phyloP scores from a whole-genome alignment of 2,888 invertebrate genomes.

The Apamea monoglypha region DNA sequence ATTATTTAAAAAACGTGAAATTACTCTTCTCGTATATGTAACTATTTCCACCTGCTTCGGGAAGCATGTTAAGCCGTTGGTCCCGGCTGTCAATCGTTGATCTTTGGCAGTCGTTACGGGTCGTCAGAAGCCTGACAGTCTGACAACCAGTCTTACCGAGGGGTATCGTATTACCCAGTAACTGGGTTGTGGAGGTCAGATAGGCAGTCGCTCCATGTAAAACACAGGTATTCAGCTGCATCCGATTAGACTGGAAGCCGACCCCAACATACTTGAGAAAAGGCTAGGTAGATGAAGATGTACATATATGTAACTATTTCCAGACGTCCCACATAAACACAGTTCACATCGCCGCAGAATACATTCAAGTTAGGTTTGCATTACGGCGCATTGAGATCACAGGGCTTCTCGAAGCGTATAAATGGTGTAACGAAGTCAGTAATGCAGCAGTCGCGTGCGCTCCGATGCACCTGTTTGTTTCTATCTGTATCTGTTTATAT shows the following conservation, averaged over 20 bases:
- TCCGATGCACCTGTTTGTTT: conserved; percentile 48
- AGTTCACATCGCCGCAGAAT: conserved; percentile 4
- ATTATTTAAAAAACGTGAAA: not conserved
- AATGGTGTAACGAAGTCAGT: conserved; percentile 70
- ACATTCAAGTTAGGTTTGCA: conserved; percentile 22
- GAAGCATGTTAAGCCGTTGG: no score
- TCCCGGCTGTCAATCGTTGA: no score
- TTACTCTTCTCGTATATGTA: not conserved
- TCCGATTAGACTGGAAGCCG: no score
- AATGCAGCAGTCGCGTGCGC: conserved; percentile 58
- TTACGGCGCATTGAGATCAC: conserved; percentile 41
- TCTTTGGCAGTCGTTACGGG: no score
- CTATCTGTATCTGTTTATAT: conserved; percentile 21
- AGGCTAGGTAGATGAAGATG: no score
- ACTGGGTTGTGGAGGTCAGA: no score
- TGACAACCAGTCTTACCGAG: no score
- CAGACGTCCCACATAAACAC: not conserved
- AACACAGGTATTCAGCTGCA: no score
- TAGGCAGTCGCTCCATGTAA: no score
- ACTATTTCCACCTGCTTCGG: not conserved
- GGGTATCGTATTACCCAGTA: no score
- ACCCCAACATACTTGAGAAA: no score
- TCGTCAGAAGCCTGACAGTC: no score
- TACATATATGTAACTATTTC: not conserved
- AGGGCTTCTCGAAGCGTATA: conserved; percentile 57